Percentiles rank a stretch among this genome's conserved stretches.
phyloP scores from a whole-genome alignment of 35 echinoderm and acorn worm genomes.

The Apostichopus californicus region DNA sequence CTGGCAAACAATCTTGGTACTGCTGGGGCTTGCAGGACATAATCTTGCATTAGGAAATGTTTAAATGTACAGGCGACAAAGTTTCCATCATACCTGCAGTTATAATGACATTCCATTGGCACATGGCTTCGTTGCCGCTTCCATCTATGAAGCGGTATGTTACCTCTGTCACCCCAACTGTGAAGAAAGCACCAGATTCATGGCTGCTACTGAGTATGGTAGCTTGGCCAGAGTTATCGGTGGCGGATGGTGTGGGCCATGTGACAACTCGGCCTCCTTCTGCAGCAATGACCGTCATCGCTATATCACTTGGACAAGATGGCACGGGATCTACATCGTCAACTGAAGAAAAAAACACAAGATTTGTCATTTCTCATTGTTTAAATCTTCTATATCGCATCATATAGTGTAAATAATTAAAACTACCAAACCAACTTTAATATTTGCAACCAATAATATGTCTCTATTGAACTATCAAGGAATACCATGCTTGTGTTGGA shows the following conservation, averaged over 20 bases:
- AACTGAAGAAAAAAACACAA: conserved; percentile 1
- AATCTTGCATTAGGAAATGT: too few relatives aligned
- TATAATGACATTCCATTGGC: conserved; percentile 56
- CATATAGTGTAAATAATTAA: too few relatives aligned
- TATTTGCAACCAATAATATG: too few relatives aligned
- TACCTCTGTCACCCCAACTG: conserved; percentile 56
- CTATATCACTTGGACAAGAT: conserved; percentile 44
- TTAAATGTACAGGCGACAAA: too few relatives aligned
- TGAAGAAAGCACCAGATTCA: conserved; percentile 46
- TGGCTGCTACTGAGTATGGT: conserved; percentile 36
- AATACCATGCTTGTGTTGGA: too few relatives aligned
- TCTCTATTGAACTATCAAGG: too few relatives aligned
- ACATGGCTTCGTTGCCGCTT: conserved; percentile 63
- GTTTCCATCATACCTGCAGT: conserved; percentile 32
- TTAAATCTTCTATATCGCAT: too few relatives aligned
- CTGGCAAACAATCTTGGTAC: too few relatives aligned
- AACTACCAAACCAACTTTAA: too few relatives aligned
- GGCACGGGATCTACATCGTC: conserved; percentile 58
- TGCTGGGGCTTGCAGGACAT: too few relatives aligned
- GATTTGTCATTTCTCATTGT: background rate
- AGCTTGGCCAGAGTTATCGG: conserved; percentile 67
- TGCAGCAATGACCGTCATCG: conserved; percentile 25
- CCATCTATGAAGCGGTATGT: conserved; percentile 66
- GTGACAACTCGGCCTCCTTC: conserved; percentile 36
- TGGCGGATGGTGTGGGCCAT: conserved; percentile 71